Percentiles rank a stretch among this genome's conserved stretches.
Conservation (phyloP, 1,140 invertebrate genomes). For the Palaemon carinicauda region DNA sequence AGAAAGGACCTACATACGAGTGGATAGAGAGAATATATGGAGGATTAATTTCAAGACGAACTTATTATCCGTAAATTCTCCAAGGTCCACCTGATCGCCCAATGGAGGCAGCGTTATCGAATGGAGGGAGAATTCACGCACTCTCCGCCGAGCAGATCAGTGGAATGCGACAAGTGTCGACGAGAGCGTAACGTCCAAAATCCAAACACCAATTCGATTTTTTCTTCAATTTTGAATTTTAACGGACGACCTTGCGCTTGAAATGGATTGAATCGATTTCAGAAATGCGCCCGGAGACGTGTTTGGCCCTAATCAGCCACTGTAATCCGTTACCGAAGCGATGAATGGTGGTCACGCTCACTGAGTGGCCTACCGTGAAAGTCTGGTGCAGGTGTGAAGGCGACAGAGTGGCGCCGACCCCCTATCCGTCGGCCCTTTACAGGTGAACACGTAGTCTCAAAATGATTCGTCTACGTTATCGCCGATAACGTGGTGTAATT, state of each 20-base stretch:
- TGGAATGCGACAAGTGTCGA: background rate
- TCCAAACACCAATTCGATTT: too few relatives aligned
- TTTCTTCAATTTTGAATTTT: background rate
- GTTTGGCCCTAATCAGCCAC: background rate
- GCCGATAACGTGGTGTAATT: background rate
- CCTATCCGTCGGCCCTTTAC: slow-evolving; percentile 42
- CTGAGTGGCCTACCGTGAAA: slow-evolving; percentile 30
- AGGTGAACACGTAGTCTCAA: slow-evolving; percentile 21
- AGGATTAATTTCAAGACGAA: too few relatives aligned
- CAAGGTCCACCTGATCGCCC: too few relatives aligned
- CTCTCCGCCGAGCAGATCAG: background rate
- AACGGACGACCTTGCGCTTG: background rate
- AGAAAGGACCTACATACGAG: too few relatives aligned
- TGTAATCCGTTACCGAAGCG: background rate
- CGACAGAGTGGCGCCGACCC: slow-evolving; percentile 49
- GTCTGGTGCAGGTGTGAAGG: slow-evolving; percentile 50
- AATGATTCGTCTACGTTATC: background rate
- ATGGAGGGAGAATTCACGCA: too few relatives aligned
- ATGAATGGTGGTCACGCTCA: background rate
- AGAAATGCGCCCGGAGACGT: background rate
- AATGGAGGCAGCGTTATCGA: too few relatives aligned
- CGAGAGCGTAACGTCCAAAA: background rate
- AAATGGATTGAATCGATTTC: background rate
- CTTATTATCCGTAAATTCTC: too few relatives aligned
- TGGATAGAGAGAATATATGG: too few relatives aligned